Percentiles rank a stretch among this genome's conserved stretches.
These are phyloP conservation scores for Onychorhynchus coronatus DNA, from an alignment of 2,113 vertebrate species.

Conservation along the genomic window DNA sequence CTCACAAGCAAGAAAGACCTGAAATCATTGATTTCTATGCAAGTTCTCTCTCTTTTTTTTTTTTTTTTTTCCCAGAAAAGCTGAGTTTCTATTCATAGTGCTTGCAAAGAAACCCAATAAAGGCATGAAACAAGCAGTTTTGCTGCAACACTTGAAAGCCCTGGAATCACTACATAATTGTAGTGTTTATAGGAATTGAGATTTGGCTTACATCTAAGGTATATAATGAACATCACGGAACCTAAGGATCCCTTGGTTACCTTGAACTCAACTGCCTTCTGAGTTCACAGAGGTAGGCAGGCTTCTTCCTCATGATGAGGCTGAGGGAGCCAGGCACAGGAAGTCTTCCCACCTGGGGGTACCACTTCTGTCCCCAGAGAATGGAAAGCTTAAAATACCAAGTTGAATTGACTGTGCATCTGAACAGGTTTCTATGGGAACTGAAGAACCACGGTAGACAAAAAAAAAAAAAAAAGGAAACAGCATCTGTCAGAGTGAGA, in stretches of 20 bases:
- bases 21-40: background rate
- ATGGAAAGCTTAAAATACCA: background rate
- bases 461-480: slow-evolving; percentile 18
- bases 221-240: background rate
- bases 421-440: slow-evolving; percentile 48
- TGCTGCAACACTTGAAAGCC: background rate
- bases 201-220: background rate
- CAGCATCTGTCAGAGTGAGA: slow-evolving; percentile 26
- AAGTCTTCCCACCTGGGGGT: background rate
- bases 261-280: background rate
- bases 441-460: background rate
- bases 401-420: background rate
- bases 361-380: background rate
- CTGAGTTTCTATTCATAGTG: background rate
- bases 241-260: background rate
- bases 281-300: background rate
- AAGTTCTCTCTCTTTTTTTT: background rate
- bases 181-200: background rate
- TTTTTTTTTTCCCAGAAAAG: background rate
- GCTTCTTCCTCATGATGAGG: background rate
- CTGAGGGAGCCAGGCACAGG: background rate
- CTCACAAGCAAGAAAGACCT: background rate
- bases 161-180: background rate
- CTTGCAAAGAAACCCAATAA: background rate
- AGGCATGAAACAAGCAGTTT: background rate